Evolutionary conservation across 2,113 vertebrate genomes (phyloP).

Genomic region (Cairina moschata): DNA sequence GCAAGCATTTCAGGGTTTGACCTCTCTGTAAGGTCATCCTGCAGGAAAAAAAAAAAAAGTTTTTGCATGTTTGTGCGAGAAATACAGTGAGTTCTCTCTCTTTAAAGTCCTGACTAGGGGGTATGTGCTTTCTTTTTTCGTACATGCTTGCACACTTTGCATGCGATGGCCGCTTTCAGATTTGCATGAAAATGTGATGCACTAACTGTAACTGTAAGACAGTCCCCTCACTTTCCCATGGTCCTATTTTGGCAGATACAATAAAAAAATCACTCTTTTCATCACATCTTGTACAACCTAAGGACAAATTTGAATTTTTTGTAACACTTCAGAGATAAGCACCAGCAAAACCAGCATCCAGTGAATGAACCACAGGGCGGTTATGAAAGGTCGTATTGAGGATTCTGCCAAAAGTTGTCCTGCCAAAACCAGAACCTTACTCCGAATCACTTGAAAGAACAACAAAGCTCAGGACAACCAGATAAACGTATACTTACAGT

Average conservation of each 20-base stretch:
- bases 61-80: neutral
- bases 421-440: neutral
- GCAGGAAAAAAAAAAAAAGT: neutral
- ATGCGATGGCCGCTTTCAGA: neutral
- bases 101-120: neutral
- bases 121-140: neutral
- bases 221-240: conserved; percentile 12
- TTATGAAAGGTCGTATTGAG: neutral
- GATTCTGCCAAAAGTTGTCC: neutral
- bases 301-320: neutral
- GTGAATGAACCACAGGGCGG: neutral
- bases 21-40: neutral
- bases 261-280: neutral
- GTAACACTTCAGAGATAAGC: neutral
- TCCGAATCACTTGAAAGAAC: neutral
- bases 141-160: neutral
- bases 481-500: neutral
- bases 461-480: neutral
- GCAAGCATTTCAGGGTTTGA: neutral
- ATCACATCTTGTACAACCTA: neutral
- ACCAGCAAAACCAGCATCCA: neutral
- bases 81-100: neutral
- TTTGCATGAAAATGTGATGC: neutral
- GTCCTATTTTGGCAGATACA: neutral
- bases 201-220: neutral